These are phyloP conservation scores for Phasianus colchicus DNA, from an alignment of 2,113 vertebrate genomes.

Conservation along the genomic window DNA sequence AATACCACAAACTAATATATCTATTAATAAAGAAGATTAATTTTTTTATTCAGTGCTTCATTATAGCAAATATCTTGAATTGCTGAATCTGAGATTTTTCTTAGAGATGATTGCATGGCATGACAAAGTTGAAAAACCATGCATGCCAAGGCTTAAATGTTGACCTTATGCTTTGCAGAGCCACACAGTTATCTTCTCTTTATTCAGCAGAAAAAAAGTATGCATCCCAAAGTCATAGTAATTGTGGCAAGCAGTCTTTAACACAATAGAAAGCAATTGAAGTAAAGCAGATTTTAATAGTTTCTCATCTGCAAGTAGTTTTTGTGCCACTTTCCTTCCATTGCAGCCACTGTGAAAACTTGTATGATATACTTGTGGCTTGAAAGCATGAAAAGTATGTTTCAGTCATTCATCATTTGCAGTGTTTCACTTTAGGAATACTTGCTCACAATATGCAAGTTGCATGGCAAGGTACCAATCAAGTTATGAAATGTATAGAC, in stretches of 20 bases:
- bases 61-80: not conserved
- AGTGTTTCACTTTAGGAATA: not conserved
- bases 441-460: not conserved
- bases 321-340: not conserved
- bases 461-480: not conserved
- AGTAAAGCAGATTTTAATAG: not conserved
- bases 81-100: not conserved
- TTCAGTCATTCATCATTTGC: not conserved
- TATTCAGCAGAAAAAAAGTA: not conserved
- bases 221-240: not conserved
- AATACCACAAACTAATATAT: too few species aligned
- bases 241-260: not conserved
- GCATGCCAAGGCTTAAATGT: not conserved
- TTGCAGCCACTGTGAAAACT: not conserved
- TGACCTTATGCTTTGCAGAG: not conserved
- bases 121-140: not conserved
- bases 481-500: not conserved
- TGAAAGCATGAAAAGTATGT: not conserved
- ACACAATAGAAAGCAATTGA: not conserved
- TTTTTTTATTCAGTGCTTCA: not conserved
- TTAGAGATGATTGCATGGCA: not conserved
- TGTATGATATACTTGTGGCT: not conserved
- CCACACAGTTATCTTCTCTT: not conserved
- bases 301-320: not conserved
- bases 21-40: not conserved